phyloP scores from a whole-genome alignment of 2,888 invertebrate species.

The Sarcophaga caerulescens region DNA sequence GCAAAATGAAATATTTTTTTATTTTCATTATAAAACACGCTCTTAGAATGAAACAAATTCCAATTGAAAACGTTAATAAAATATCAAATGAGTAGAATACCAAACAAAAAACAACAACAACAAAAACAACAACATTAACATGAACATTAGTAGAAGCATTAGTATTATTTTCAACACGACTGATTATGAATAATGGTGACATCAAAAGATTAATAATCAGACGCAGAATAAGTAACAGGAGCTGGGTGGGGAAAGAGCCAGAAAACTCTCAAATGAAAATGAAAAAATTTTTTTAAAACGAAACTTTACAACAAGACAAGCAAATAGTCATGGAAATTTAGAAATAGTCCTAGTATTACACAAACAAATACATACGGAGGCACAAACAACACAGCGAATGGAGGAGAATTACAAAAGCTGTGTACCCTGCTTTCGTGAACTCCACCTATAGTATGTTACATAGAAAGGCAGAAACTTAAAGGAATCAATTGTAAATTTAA shows the following conservation, averaged over 20 bases:
- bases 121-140: conserved; percentile 33
- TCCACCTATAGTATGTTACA: too few species aligned
- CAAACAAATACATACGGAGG: background rate
- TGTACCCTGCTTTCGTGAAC: too few species aligned
- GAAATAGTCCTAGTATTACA: background rate
- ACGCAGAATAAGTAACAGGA: conserved; percentile 4
- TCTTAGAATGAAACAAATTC: conserved; percentile 7
- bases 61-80: conserved; percentile 42
- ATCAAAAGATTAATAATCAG: conserved; percentile 59
- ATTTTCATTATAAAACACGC: conserved; percentile 37
- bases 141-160: conserved; percentile 27
- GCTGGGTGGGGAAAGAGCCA: background rate
- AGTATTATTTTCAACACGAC: conserved; percentile 61
- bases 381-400: background rate
- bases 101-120: conserved; percentile 23
- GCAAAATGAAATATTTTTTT: background rate
- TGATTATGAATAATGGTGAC: conserved; percentile 60
- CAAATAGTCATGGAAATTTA: conserved; percentile 18
- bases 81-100: background rate
- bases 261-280: background rate
- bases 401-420: background rate
- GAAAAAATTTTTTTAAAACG: background rate
- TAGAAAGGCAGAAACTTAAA: too few species aligned
- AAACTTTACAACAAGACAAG: background rate
- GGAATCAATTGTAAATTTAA: too few species aligned